Base-by-base conservation (phyloP, 1,140 invertebrate genomes). In the Drosophila varians region DNA sequence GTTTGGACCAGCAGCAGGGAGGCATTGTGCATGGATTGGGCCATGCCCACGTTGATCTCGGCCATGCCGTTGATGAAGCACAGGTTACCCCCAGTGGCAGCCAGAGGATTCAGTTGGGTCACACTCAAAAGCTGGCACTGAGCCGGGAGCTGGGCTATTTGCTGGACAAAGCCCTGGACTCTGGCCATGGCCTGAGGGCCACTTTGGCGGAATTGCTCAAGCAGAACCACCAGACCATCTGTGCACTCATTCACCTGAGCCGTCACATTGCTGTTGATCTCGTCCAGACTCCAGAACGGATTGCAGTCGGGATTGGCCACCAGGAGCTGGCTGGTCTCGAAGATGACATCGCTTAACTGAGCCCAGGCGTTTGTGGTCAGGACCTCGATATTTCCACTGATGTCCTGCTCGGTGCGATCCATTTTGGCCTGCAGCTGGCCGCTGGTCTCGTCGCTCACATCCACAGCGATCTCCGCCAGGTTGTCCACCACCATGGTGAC, bases 401-500 rank as follows among this genome's bases (percentile, higher is more conserved):
- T 46, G 0, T 54, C 49, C 19, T 26, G 7, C 5, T 43, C 21
- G 0, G 64, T 72, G 7, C 65, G 57, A 23, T 78, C 64, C 9
- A 89, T 62, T 36, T 86, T 89, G 0, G 14, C 53, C 14, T 78
- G 55, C 43, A 89, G 34, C 16, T 89, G 80, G 0, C 19, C 9
- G n/a, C 70, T 61, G 2, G 57, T 66, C 26, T 64, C 49, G 28
- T 86, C 79, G 18, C 73, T 86, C 0, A 89, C 70, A 42, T 72
- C 52, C 7, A 84, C 66, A 7, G 76, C 58, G 25, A 77, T 64
- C 19, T 65, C 47, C 6, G 76, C 66, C 0, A 89, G 49, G 14
- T 72, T 79, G 42, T 89, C 64, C 2, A 89, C 26, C 4, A 86
- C 86, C 58, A 74, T 74, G 26, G 42, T 70, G 7, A 89, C 69